These are phyloP conservation scores for Triplophysa bombifrons DNA, from an alignment of 2,797 vertebrate genomes.

Conservation along the genomic window DNA sequence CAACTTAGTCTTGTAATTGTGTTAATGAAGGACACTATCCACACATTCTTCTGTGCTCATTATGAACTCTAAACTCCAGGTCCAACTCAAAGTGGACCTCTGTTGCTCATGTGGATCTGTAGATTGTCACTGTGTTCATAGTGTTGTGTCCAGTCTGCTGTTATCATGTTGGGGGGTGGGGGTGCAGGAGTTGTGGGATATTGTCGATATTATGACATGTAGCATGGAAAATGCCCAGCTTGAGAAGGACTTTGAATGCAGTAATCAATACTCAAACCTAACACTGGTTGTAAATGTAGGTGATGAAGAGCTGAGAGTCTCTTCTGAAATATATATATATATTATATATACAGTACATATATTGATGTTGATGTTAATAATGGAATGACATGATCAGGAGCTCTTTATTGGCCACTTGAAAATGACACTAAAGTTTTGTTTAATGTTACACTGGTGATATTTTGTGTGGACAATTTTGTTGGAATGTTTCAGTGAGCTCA, in stretches of 20 bases:
- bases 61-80: background rate
- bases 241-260: constrained; percentile 12
- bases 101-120: constrained; percentile 1
- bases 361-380: constrained; percentile 18
- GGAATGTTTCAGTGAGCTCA: constrained; percentile 51
- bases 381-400: background rate
- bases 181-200: background rate
- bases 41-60: background rate
- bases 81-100: background rate
- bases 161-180: background rate
- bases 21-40: constrained; percentile 16
- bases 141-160: background rate
- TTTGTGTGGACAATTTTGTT: constrained; percentile 63
- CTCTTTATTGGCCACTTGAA: constrained; percentile 4
- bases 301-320: background rate
- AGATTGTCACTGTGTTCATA: background rate
- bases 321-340: background rate
- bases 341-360: background rate
- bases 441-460: background rate
- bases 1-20: background rate
- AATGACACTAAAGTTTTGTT: constrained; percentile 29
- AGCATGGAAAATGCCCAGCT: constrained; percentile 3
- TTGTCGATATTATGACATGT: background rate
- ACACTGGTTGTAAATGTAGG: background rate
- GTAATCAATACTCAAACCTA: background rate